These are phyloP conservation scores for Andrena bicolor DNA, from an alignment of 2,888 invertebrate genomes.

Conservation along the genomic window DNA sequence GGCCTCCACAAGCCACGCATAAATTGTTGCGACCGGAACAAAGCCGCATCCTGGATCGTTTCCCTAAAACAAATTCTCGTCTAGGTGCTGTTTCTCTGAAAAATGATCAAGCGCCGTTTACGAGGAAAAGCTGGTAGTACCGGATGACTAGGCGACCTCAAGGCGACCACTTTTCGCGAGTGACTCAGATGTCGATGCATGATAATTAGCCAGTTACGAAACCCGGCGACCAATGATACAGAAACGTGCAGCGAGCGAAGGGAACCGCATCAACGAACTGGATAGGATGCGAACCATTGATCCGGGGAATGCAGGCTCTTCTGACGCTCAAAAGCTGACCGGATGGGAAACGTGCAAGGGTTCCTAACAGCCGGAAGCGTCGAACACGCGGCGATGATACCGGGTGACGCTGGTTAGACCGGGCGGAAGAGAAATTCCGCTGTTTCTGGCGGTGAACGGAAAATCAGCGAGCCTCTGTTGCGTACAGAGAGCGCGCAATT, in stretches of 20 bases:
- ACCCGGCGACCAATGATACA: neutral
- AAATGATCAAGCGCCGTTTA: neutral
- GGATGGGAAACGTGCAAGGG: conserved; percentile 67
- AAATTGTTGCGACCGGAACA: conserved; percentile 24
- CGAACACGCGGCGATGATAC: conserved; percentile 46
- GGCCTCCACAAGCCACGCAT: conserved; percentile 2
- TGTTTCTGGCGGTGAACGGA: neutral
- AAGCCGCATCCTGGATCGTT: conserved; percentile 2
- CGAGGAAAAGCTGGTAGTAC: conserved; percentile 1
- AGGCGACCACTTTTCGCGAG: conserved; percentile 9
- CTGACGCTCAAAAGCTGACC: conserved; percentile 67
- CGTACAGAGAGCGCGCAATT: neutral
- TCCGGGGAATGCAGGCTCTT: conserved; percentile 50
- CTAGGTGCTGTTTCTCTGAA: neutral
- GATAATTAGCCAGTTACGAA: conserved; percentile 34
- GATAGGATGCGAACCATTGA: conserved; percentile 65
- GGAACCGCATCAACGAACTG: conserved; percentile 35
- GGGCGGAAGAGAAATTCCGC: conserved; percentile 46
- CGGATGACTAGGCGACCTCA: conserved; percentile 20
- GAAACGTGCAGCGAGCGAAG: conserved; percentile 13
- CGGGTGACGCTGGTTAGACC: conserved; percentile 24
- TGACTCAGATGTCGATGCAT: conserved; percentile 35
- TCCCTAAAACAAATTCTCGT: conserved; percentile 2
- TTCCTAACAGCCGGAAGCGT: conserved; percentile 68
- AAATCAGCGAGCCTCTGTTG: neutral